Percentiles rank a stretch among this genome's conserved stretches.
These are phyloP conservation scores for Harpalus rufipes DNA, from an alignment of 2,888 invertebrate genomes.

Conservation along the genomic window DNA sequence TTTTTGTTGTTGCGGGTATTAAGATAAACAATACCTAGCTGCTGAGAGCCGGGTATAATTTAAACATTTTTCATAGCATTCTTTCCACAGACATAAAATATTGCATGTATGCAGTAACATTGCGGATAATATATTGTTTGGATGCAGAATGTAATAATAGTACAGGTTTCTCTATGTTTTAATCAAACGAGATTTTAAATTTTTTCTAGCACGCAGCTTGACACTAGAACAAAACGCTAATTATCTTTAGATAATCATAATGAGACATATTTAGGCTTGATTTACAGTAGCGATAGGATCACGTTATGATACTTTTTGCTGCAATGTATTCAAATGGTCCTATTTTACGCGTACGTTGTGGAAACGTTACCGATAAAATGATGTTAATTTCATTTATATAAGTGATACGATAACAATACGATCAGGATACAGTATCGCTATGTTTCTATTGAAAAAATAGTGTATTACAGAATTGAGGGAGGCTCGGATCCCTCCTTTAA, in stretches of 20 bases:
- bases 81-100: conserved; percentile 38
- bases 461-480: too few species aligned
- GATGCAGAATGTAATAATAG: conserved; percentile 46
- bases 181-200: conserved; percentile 12
- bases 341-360: too few species aligned
- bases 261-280: neutral
- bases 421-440: too few species aligned
- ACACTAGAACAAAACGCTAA: neutral
- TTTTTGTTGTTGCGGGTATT: conserved; percentile 11
- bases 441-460: too few species aligned
- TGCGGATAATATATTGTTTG: conserved; percentile 40
- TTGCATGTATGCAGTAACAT: conserved; percentile 40
- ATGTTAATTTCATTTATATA: too few species aligned
- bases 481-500: too few species aligned
- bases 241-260: neutral
- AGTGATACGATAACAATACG: too few species aligned
- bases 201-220: neutral
- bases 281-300: too few species aligned
- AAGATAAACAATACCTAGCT: conserved; percentile 37
- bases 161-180: conserved; percentile 33
- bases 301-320: too few species aligned
- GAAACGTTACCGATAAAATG: too few species aligned
- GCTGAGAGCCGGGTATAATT: conserved; percentile 21
- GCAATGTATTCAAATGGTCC: too few species aligned
- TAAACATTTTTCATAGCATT: conserved; percentile 38